These are phyloP conservation scores for Brachyhypopomus gauderio DNA, from an alignment of 2,113 vertebrate species.

Conservation along the genomic window DNA sequence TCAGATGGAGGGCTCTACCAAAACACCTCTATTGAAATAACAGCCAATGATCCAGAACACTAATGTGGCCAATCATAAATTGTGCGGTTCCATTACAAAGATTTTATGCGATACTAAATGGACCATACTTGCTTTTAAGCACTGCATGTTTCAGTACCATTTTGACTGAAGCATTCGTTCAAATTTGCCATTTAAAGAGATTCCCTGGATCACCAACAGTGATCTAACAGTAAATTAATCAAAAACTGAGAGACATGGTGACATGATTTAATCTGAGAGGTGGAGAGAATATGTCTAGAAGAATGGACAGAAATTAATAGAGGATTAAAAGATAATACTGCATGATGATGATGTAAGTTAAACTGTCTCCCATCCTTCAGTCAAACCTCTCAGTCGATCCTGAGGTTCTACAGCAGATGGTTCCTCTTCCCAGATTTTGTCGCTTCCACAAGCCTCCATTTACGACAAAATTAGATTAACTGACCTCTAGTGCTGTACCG, in stretches of 20 bases:
- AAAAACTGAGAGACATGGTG: neutral
- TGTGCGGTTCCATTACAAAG: neutral
- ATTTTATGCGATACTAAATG: neutral
- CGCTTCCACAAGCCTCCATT: slow-evolving; percentile 33
- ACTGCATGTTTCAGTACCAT: neutral
- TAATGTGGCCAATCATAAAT: neutral
- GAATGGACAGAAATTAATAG: neutral
- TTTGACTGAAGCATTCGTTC: neutral
- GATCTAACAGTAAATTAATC: neutral
- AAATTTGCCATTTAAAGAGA: neutral
- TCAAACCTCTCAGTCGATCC: neutral
- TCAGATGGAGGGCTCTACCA: no score
- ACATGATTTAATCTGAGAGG: neutral
- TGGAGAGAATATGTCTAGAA: neutral
- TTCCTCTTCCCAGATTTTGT: slow-evolving; percentile 48
- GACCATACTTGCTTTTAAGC: neutral
- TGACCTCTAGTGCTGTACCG: slow-evolving; percentile 36
- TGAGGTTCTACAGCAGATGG: neutral
- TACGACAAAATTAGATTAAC: slow-evolving; percentile 60
- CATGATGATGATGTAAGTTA: neutral
- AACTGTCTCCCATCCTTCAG: neutral
- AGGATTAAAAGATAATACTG: neutral
- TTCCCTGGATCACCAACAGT: no score
- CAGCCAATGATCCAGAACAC: neutral
- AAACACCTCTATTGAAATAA: no score